Evolutionary conservation across 2,888 invertebrate species (phyloP), one percentile per base, ranked within the genome.

Genomic region (Tinea semifulvella): DNA sequence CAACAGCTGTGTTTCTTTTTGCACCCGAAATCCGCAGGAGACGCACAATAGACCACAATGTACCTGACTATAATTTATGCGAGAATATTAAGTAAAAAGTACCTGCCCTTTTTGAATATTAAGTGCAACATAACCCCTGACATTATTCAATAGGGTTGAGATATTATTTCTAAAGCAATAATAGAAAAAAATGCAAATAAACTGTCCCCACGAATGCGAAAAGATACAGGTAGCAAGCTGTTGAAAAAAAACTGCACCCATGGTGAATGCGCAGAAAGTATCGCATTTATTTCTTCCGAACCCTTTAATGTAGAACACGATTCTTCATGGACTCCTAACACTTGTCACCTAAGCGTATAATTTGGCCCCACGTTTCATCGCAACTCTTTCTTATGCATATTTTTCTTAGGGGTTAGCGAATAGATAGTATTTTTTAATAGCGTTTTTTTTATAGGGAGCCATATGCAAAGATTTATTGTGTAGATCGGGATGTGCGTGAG

Each of bases 21-120:
- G 56, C 52, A 45, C 53, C 43, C 47, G 49, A 49, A 55, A 58
- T 67, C 65, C 61, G 53, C 55, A 52, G 55, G 68, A 65, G 63
- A 57, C 65, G 65, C 69, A 80, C 76, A 80, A 80, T 76, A 73
- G 61, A 63, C 60, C 63, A 68, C 73, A 77, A 75, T 80, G 79
- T 82, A 82, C 82, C 82, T 82, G 82, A 79, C 75, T 80, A 69
- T 82, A 82, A 82, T 82, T 82, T 82, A 82, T 82, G 79, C 82
- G 75, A 77, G 73, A 80, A 74, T 79, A 77, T 80, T 80, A 75
- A 73, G 72, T 74, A 74, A 75, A 79, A 80, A 77, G 81, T 81
- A 82, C 82, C 82, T 82, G 82, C 81, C 81, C 79, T 81, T 73
- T 70, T 71, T 74, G 80, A 80, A 81, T 82, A 79, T 80, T 81